Evolutionary conservation across 2,888 invertebrate species (phyloP).

Genomic region (Cerastis leucographa): DNA sequence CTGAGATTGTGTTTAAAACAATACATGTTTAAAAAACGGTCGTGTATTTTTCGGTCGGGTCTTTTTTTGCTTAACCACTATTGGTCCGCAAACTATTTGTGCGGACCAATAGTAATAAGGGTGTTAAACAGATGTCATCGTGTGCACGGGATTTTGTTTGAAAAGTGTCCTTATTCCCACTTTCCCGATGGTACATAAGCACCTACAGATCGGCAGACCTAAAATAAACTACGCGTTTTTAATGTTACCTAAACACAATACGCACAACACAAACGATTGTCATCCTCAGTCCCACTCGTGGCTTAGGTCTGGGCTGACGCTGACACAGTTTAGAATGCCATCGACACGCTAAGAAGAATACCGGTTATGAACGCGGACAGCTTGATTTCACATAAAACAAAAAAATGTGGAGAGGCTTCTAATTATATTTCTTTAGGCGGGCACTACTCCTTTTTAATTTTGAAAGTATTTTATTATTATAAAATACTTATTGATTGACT

Average conservation of each 20-base stretch:
- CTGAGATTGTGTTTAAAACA: too few relatives aligned
- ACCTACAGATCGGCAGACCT: too few relatives aligned
- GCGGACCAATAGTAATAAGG: too few relatives aligned
- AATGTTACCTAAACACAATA: background rate
- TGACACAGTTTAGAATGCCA: background rate
- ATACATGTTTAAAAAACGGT: too few relatives aligned
- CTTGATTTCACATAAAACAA: background rate
- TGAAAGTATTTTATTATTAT: slow-evolving; percentile 9
- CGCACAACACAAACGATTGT: background rate
- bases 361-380: background rate
- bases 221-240: background rate
- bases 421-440: background rate
- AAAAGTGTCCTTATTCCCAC: too few relatives aligned
- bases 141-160: too few relatives aligned
- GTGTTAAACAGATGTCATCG: too few relatives aligned
- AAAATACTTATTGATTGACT: background rate
- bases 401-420: too few relatives aligned
- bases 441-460: background rate
- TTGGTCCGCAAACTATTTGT: too few relatives aligned
- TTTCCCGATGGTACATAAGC: too few relatives aligned
- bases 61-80: too few relatives aligned
- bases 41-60: too few relatives aligned
- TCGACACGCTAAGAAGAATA: background rate
- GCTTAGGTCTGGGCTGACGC: background rate
- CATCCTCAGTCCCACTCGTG: background rate